A percentile compares a stretch with the other conserved stretches of the same genome.
These are phyloP conservation scores for Sweltsa coloradensis DNA, from an alignment of 1,140 invertebrate genomes.

Conservation along the genomic window DNA sequence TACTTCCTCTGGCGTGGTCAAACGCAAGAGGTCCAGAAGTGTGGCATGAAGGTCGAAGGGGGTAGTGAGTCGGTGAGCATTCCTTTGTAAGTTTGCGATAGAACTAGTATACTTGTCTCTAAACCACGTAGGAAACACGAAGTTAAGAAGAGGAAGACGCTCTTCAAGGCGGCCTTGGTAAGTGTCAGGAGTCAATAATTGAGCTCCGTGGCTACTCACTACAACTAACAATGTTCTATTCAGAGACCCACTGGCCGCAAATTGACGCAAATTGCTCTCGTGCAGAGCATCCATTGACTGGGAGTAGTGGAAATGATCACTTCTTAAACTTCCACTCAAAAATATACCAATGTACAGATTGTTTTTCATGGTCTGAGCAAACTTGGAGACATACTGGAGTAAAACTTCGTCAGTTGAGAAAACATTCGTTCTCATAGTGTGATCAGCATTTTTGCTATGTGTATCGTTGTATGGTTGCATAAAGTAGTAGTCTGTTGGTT, in stretches of 20 bases:
- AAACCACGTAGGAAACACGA: constrained; percentile 47
- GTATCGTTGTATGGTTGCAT: too few species aligned
- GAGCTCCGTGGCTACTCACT: constrained; percentile 59
- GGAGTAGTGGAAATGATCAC: constrained; percentile 35
- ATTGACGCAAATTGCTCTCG: constrained; percentile 22
- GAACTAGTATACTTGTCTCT: constrained; percentile 33
- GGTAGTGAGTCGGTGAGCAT: constrained; percentile 39
- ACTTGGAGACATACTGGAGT: constrained; percentile 20
- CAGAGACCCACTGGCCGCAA: constrained; percentile 23
- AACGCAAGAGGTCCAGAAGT: constrained; percentile 43
- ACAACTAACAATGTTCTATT: constrained; percentile 43
- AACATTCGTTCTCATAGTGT: too few species aligned
- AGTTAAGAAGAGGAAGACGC: constrained; percentile 49
- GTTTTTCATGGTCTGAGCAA: constrained; percentile 13
- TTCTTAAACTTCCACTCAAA: constrained; percentile 36
- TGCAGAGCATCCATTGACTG: constrained; percentile 31
- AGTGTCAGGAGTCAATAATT: constrained; percentile 47
- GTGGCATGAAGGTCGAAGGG: constrained; percentile 53
- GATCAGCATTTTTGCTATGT: too few species aligned
- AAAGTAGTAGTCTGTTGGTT: constrained; percentile 45
- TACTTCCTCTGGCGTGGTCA: constrained; percentile 23
- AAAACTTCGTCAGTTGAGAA: constrained; percentile 27
- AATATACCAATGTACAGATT: constrained; percentile 32
- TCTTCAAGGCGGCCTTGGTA: constrained; percentile 49
- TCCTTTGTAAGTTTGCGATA: constrained; percentile 36